Percentiles rank a stretch among this genome's conserved stretches.
Evolutionary conservation across 2,888 invertebrate species (phyloP).

Genomic region (Torymus auratus): DNA sequence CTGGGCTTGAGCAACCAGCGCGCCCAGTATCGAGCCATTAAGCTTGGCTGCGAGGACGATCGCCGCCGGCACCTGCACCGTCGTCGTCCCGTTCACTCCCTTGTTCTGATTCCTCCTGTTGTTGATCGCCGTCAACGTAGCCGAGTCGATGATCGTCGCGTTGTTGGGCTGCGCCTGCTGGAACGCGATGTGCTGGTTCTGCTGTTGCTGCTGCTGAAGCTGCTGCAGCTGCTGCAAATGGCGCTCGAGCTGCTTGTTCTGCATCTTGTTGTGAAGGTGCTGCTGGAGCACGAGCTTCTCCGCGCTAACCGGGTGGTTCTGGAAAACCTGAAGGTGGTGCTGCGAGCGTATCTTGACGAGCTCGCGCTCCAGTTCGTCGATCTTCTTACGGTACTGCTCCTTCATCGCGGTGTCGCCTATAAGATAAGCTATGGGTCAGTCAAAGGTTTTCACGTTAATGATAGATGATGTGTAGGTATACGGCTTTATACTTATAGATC

Average conservation of each 20-base stretch:
- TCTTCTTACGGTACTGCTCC: constrained; percentile 88
- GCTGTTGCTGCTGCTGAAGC: constrained; percentile 80
- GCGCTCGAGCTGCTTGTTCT: constrained; percentile 79
- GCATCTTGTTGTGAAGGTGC: constrained; percentile 85
- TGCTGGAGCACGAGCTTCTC: constrained; percentile 81
- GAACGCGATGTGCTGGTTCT: constrained; percentile 74
- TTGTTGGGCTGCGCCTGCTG: constrained; percentile 75
- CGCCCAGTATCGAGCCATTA: constrained; percentile 73
- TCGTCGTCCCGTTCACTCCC: constrained; percentile 61
- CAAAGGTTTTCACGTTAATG: not conserved
- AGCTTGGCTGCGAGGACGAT: constrained; percentile 73
- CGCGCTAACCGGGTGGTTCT: constrained; percentile 79
- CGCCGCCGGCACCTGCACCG: constrained; percentile 73
- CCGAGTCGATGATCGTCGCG: constrained; percentile 71
- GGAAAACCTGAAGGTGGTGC: constrained; percentile 85
- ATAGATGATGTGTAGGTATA: no score
- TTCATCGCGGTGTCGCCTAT: constrained; percentile 86
- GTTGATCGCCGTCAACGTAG: constrained; percentile 74
- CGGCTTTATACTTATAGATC: no score
- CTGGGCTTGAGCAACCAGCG: constrained; percentile 74
- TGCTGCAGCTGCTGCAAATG: constrained; percentile 82
- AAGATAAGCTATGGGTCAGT: constrained; percentile 50
- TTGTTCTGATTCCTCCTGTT: constrained; percentile 75
- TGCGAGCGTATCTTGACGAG: constrained; percentile 83
- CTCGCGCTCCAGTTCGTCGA: constrained; percentile 91